Evolutionary conservation across 2,888 invertebrate species (phyloP).

Genomic region (Caenorhabditis zanzibari): DNA sequence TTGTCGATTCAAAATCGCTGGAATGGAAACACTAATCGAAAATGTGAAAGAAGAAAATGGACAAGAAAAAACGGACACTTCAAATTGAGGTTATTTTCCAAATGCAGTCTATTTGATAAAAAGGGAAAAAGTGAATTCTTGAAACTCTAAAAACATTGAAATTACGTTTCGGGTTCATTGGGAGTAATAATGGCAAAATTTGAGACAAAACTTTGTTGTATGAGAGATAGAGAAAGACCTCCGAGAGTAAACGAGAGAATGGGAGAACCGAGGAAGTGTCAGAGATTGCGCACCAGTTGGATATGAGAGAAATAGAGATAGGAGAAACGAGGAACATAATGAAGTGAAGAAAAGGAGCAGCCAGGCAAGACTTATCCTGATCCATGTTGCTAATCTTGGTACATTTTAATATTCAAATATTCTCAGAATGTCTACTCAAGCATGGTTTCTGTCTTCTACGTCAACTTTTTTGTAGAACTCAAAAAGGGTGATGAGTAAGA

Average conservation of each 20-base stretch:
- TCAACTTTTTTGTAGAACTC: background rate
- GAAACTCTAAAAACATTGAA: background rate
- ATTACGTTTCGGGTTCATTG: background rate
- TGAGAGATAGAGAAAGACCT: conserved; percentile 24
- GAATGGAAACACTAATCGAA: conserved; percentile 34
- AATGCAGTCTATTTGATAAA: background rate
- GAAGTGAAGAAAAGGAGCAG: no score
- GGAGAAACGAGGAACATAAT: conserved; percentile 5
- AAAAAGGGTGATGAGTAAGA: background rate
- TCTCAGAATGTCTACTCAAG: background rate
- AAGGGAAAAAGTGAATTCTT: background rate
- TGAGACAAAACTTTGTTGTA: conserved; percentile 13
- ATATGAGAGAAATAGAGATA: conserved; percentile 45
- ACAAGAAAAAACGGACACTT: conserved; percentile 13
- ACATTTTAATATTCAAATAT: no score
- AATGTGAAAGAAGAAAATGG: conserved; percentile 25
- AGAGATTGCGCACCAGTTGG: conserved; percentile 35
- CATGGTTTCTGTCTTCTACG: background rate
- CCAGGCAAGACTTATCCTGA: background rate
- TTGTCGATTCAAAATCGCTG: background rate
- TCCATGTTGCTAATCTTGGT: no score
- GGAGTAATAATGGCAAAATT: conserved; percentile 26
- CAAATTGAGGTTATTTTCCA: background rate
- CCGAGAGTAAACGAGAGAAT: conserved; percentile 16
- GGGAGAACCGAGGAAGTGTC: conserved; percentile 32